A percentile compares a stretch with the other conserved stretches of the same genome.
Evolutionary conservation across 2,797 vertebrate genomes (phyloP).

Genomic region (Mionectes olivaceus): DNA sequence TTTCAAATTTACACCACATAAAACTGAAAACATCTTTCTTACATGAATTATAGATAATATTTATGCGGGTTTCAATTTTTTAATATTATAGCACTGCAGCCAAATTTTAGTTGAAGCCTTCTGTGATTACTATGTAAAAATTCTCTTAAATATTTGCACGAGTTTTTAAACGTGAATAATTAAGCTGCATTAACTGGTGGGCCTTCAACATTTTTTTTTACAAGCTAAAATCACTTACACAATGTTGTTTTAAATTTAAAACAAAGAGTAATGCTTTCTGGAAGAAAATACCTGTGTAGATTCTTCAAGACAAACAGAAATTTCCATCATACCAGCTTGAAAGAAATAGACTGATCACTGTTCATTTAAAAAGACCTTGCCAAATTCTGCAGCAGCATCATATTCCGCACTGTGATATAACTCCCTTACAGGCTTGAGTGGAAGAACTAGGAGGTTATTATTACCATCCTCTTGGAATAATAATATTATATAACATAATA

Average conservation of each 20-base stretch:
- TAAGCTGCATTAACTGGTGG: not conserved
- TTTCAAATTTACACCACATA: not conserved
- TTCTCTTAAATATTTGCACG: not conserved
- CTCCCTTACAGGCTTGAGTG: not conserved
- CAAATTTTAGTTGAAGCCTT: not conserved
- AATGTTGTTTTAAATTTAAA: not conserved
- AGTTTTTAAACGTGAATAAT: not conserved
- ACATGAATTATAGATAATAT: not conserved
- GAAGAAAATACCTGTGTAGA: not conserved
- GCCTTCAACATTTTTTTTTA: not conserved
- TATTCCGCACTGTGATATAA: not conserved
- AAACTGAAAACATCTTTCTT: not conserved
- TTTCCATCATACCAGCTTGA: not conserved
- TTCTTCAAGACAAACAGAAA: not conserved
- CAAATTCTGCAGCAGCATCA: not conserved
- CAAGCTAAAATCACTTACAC: not conserved
- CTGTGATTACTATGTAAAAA: not conserved
- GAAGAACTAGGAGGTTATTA: not conserved
- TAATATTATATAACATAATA: no score
- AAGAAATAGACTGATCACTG: not conserved
- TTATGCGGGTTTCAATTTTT: not conserved
- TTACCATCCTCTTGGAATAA: not conserved
- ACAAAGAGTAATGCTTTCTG: not conserved
- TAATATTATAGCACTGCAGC: not conserved
- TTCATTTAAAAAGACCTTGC: not conserved